Evolutionary conservation across 53 echinoderm and acorn worm species (phyloP), one percentile per base, ranked within the genome.

Genomic region (Arbacia lixula): DNA sequence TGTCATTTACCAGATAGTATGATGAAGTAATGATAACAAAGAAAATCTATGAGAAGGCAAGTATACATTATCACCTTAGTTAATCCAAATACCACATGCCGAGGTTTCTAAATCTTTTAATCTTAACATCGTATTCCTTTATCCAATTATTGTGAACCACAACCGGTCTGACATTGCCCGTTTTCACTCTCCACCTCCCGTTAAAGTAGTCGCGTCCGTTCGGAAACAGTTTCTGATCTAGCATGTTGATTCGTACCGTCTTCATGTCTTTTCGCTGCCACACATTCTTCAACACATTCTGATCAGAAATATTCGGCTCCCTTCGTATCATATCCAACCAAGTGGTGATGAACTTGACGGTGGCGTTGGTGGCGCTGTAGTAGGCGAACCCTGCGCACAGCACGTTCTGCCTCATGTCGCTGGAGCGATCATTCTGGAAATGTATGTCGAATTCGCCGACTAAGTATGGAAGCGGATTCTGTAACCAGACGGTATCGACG

Each of bases 71-170:
- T n/a, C n/a, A n/a, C n/a, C n/a, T n/a, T n/a, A n/a, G n/a, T n/a
- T n/a, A n/a, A n/a, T n/a, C n/a, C n/a, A 72, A 50, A 76, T 76
- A 78, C 91, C 91, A 91, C 91, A 91, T 83, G 24, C 76, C 68
- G n/a, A 43, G 24, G 21, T 93, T 87, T 32, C 71, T 83, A 38
- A 93, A 93, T 37, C 93, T 30, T 53, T 93, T 35, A 19, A 89
- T 84, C 43, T 93, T 93, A 2, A 77, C 35, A 83, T 93, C 93
- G 57, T 93, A 86, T 36, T 89, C 93, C 14, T 86, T 37, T 27
- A 89, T 84, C 89, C 89, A 93, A 53, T 93, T 93, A 56, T 93
- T 93, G 42, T 93, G 93, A 20, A 93, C 84, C 21, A 93, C 87
- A 33, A 87, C 84, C 3, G 88, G 82, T 4, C 39, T 57, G 10